Evolutionary conservation across 2,888 invertebrate species (phyloP).

Genomic region (Empis stercorea): DNA sequence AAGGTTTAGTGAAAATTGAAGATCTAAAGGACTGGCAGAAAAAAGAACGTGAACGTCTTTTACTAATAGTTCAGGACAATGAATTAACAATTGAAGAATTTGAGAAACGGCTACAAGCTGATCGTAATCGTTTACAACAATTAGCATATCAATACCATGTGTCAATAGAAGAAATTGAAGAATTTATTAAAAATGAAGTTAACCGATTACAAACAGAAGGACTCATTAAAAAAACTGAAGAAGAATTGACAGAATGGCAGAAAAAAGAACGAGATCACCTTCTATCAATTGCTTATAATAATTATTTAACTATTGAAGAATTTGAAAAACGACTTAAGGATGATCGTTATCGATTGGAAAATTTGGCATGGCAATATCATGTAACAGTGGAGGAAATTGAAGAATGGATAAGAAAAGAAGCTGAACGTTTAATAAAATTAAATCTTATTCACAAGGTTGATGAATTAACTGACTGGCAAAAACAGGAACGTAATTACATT

Average conservation of each 20-base stretch:
- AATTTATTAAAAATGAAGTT: conserved; percentile 29
- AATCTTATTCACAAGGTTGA: conserved; percentile 29
- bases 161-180: conserved; percentile 27
- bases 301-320: conserved; percentile 29
- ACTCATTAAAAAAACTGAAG: conserved; percentile 12
- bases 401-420: conserved; percentile 27
- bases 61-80: conserved; percentile 25
- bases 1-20: conserved; percentile 26
- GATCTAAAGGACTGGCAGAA: conserved; percentile 29
- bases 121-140: conserved; percentile 24
- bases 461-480: conserved; percentile 29
- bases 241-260: conserved; percentile 28
- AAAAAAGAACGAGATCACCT: conserved; percentile 28
- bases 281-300: conserved; percentile 26
- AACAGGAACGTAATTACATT: conserved; percentile 28
- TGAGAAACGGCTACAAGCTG: conserved; percentile 25
- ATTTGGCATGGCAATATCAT: conserved; percentile 28
- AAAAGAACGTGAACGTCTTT: conserved; percentile 25
- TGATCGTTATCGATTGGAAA: conserved; percentile 25
- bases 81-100: conserved; percentile 28
- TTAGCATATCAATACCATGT: conserved; percentile 28
- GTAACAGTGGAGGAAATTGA: conserved; percentile 31
- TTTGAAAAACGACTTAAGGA: conserved; percentile 28
- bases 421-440: conserved; percentile 26
- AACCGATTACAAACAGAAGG: conserved; percentile 28